phyloP scores from a whole-genome alignment of 2,888 invertebrate genomes.

The Pseudolycoriella hygida region DNA sequence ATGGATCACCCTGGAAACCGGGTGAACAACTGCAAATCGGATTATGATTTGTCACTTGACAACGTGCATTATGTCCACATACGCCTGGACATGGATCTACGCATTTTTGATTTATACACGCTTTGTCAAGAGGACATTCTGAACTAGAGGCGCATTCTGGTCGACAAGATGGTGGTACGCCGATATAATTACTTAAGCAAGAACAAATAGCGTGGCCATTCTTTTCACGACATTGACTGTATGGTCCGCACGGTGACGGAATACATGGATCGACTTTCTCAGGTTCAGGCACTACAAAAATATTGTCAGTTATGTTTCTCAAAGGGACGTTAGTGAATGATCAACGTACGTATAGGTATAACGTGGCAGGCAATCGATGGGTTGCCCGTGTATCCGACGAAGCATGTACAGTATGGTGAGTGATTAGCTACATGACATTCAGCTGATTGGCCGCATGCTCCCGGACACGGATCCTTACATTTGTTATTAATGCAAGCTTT shows the following conservation, averaged over 20 bases:
- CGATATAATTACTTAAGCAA: slow-evolving; percentile 54
- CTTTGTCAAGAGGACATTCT: slow-evolving; percentile 56
- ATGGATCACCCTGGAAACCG: slow-evolving; percentile 48
- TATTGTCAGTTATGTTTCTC: slow-evolving; percentile 1
- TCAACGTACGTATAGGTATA: slow-evolving; percentile 34
- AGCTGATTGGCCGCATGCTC: slow-evolving; percentile 64
- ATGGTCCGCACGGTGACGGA: slow-evolving; percentile 62
- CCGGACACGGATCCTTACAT: slow-evolving; percentile 68
- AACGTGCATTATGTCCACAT: slow-evolving; percentile 54
- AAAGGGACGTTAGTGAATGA: background rate
- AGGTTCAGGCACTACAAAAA: background rate
- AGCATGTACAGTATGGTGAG: slow-evolving; percentile 62
- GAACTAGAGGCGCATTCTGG: slow-evolving; percentile 63
- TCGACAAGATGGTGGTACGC: slow-evolving; percentile 56
- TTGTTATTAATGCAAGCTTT: slow-evolving; percentile 71
- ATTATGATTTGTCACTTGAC: slow-evolving; percentile 59
- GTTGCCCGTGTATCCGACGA: slow-evolving; percentile 62
- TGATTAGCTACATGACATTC: slow-evolving; percentile 68
- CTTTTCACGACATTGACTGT: slow-evolving; percentile 52
- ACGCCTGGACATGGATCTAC: slow-evolving; percentile 62
- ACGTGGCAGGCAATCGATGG: slow-evolving; percentile 40
- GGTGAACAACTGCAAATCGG: slow-evolving; percentile 62
- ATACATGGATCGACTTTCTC: slow-evolving; percentile 41
- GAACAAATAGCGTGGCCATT: slow-evolving; percentile 63
- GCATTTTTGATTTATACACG: slow-evolving; percentile 55